Evolutionary conservation across 1,140 invertebrate species (phyloP).

Genomic region (Mizuhopecten yessoensis): DNA sequence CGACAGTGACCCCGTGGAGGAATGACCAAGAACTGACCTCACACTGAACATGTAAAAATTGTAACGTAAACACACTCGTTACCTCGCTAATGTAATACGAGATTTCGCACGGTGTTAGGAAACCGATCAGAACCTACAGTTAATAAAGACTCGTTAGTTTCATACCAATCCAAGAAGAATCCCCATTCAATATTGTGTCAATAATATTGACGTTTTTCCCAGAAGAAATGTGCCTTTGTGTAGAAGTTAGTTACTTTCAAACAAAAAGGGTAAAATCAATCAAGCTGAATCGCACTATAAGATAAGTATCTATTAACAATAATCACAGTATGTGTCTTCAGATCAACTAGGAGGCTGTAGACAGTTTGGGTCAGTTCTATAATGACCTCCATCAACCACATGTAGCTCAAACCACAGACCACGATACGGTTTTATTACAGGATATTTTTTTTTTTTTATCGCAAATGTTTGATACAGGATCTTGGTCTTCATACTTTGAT

Average conservation of each 20-base stretch:
- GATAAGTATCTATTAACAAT: no score
- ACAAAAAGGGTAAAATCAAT: no score
- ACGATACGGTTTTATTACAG: background rate
- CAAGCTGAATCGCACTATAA: no score
- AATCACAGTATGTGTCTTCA: no score
- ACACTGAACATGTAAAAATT: slow-evolving; percentile 29
- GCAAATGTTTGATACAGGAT: background rate
- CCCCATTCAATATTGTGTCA: no score
- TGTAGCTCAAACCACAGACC: background rate
- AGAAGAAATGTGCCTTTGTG: no score
- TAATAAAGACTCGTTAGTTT: background rate
- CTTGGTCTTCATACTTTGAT: background rate
- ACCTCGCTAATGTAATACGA: slow-evolving; percentile 27
- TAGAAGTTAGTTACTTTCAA: no score
- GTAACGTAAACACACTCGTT: slow-evolving; percentile 25
- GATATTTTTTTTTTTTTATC: background rate
- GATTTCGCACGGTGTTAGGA: background rate
- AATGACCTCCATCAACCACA: background rate
- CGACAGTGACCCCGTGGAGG: slow-evolving; percentile 1
- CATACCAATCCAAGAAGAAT: background rate
- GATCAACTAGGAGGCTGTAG: background rate
- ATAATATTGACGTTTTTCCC: no score
- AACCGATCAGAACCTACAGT: background rate
- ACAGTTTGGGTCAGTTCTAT: background rate
- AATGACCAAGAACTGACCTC: background rate